phyloP scores from a whole-genome alignment of 2,797 vertebrate species.

The Labeo calbasu region DNA sequence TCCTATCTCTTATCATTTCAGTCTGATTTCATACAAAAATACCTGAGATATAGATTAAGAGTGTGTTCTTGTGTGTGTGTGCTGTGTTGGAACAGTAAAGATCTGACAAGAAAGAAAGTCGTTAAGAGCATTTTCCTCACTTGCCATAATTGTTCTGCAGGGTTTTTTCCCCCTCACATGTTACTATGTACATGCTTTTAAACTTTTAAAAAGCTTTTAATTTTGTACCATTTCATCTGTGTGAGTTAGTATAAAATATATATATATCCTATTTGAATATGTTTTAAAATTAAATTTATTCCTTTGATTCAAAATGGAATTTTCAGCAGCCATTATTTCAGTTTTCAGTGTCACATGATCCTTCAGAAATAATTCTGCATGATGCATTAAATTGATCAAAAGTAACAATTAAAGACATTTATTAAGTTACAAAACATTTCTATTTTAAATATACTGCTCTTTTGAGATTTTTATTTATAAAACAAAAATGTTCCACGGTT shows the following conservation, averaged over 20 bases:
- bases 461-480: no score
- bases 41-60: neutral
- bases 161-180: neutral
- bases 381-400: neutral
- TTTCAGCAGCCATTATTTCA: neutral
- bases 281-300: neutral
- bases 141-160: conserved; percentile 21
- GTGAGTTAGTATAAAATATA: no score
- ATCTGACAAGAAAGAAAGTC: conserved; percentile 50
- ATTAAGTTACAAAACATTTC: neutral
- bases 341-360: neutral
- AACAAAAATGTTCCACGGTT: neutral
- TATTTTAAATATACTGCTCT: neutral
- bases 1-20: conserved; percentile 2
- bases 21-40: neutral
- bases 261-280: neutral
- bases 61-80: conserved; percentile 11
- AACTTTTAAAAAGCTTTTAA: neutral
- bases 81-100: conserved; percentile 10
- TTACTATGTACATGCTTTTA: conserved; percentile 10
- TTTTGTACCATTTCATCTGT: neutral
- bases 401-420: neutral
- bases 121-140: conserved; percentile 41
- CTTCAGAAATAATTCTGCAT: neutral
- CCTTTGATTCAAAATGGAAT: neutral